Evolutionary conservation across 2,888 invertebrate genomes (phyloP), one percentile per base, ranked within the genome.

Genomic region (Bombylius major): DNA sequence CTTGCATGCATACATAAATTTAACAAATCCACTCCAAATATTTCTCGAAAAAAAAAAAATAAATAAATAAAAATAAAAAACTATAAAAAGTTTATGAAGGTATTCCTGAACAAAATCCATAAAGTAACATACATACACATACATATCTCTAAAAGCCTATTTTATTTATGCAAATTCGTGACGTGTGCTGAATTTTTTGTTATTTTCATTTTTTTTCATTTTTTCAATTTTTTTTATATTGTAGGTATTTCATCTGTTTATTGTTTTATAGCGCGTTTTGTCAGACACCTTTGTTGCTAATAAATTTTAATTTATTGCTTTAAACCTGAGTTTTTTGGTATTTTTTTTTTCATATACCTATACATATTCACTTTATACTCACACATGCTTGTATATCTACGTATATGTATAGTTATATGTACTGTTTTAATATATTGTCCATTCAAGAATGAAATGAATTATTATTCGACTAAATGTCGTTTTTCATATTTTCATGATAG

Each of bases 251-350:
- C 11, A 11, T 42, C 12, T 8, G 39, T 36, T 36, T 36, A 11
- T 42, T 42, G 39, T 42, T 42, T 42, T 42, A 42, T 42, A 42
- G 39, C 5, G 9, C 11, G 12, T 42, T 42, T 42, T 42, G 39
- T 42, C 50, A 44, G 50, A 50, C 50, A 50, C 53, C 55, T 39
- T 51, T 54, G 33, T 47, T 34, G 45, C 51, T 56, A 53, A 56
- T 58, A 58, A 56, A 53, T 58, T 51, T 58, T 53, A 55, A 58
- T 56, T 58, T 58, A 55, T 58, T 31, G 47, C 14, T 34, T 44
- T 11, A 31, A 50, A 49, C 47, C 44, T 44, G 48, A 55, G 52
- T 57, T 57, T 52, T 23, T 47, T 47, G 53, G 39, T 23, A 23
- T 23, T 23, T 23, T 23, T 23, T 23, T 23, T n/a, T n/a, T n/a